Conservation (phyloP, 2,888 invertebrate species). For the Hanleya hanleyi region DNA sequence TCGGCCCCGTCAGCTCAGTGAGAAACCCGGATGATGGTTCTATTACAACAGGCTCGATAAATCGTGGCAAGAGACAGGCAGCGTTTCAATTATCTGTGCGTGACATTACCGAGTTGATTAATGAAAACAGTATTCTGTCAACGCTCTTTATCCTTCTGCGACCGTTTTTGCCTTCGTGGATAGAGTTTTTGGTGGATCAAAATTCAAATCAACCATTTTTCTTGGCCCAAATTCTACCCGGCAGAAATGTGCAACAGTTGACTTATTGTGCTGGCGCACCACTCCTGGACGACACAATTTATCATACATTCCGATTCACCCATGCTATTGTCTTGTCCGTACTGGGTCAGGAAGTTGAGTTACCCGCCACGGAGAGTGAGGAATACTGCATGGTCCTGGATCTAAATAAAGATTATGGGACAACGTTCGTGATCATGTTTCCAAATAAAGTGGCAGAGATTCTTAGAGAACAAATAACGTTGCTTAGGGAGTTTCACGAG, state of each 20-base stretch:
- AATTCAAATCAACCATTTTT: neutral
- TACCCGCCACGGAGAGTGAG: neutral
- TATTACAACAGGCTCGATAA: neutral
- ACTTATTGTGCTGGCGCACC: neutral
- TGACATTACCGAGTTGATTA: neutral
- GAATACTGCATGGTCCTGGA: conserved; percentile 7
- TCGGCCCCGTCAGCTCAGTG: neutral
- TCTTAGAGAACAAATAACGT: neutral
- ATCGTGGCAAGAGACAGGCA: neutral
- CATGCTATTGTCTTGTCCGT: neutral
- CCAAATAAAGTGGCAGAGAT: neutral
- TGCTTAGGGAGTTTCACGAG: neutral
- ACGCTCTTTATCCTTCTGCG: neutral
- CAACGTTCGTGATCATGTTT: conserved; percentile 5
- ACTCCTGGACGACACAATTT: neutral
- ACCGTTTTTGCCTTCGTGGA: neutral
- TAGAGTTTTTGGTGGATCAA: neutral
- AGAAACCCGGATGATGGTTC: neutral
- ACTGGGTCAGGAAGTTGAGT: neutral
- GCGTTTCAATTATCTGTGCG: neutral
- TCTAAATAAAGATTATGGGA: neutral
- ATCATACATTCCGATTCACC: conserved; percentile 4
- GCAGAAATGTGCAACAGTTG: neutral
- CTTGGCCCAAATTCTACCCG: neutral
- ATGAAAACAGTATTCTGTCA: neutral